These are phyloP conservation scores for Hypselothyrea guttata DNA, from an alignment of 2,888 invertebrate species.

Conservation along the genomic window DNA sequence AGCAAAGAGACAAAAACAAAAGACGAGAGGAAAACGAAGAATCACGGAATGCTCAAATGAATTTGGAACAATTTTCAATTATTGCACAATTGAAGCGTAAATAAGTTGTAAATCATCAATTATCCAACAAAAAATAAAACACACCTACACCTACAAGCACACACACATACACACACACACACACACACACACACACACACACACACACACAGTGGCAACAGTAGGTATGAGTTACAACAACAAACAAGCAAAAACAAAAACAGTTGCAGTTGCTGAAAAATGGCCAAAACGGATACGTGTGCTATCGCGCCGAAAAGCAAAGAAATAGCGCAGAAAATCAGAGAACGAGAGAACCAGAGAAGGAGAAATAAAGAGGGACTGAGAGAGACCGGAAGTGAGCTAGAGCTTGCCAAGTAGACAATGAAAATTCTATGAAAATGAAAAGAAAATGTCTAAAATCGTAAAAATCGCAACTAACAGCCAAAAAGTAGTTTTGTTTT, in stretches of 20 bases:
- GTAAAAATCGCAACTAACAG: slow-evolving; percentile 69
- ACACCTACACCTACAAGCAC: slow-evolving; percentile 30
- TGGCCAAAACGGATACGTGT: slow-evolving; percentile 71
- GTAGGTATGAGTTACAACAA: slow-evolving; percentile 14
- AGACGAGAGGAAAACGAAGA: slow-evolving; percentile 1
- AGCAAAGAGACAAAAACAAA: not conserved
- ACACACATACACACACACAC: slow-evolving; percentile 12
- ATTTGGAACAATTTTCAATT: slow-evolving; percentile 77
- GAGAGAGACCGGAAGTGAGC: not conserved
- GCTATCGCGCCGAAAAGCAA: slow-evolving; percentile 56
- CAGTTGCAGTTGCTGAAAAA: slow-evolving; percentile 65
- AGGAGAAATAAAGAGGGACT: not conserved
- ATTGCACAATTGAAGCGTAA: slow-evolving; percentile 78
- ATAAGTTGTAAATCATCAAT: slow-evolving; percentile 80
- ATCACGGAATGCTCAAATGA: slow-evolving; percentile 63
- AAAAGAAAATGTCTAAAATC: slow-evolving; percentile 66
- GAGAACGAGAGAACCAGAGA: not conserved
- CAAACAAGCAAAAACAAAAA: slow-evolving; percentile 42
- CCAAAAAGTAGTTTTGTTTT: slow-evolving; percentile 34
- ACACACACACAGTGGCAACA: slow-evolving; percentile 14
- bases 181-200: slow-evolving; percentile 23
- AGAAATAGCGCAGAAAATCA: slow-evolving; percentile 17
- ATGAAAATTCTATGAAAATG: slow-evolving; percentile 56
- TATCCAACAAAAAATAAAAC: slow-evolving; percentile 53
- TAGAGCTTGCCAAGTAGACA: slow-evolving; percentile 38